Percentiles rank a stretch among this genome's conserved stretches.
These are phyloP conservation scores for Chelon labrosus DNA, from an alignment of 2,797 vertebrate genomes.

Conservation along the genomic window DNA sequence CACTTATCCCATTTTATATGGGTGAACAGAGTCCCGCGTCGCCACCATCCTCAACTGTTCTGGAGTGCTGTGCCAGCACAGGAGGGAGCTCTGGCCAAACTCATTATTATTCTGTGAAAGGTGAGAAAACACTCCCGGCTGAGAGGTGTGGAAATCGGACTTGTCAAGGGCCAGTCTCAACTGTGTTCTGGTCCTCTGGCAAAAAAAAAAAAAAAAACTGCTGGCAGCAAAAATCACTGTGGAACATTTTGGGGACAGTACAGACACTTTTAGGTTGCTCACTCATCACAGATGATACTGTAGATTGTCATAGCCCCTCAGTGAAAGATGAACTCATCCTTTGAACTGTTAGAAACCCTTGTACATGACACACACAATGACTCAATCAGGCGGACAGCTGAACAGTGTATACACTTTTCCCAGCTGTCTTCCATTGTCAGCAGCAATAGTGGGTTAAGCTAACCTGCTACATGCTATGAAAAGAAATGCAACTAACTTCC, in stretches of 20 bases:
- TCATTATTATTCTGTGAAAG: slow-evolving; percentile 64
- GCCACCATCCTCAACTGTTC: slow-evolving; percentile 13
- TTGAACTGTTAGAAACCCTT: not conserved
- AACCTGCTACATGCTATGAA: no score
- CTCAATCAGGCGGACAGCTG: not conserved
- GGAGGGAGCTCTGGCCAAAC: slow-evolving; percentile 43
- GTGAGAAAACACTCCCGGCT: slow-evolving; percentile 56
- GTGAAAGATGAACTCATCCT: not conserved
- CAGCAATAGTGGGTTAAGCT: no score
- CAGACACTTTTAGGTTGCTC: not conserved
- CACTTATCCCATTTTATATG: slow-evolving; percentile 5
- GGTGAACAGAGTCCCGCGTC: slow-evolving; percentile 21
- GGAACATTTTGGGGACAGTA: slow-evolving; percentile 3
- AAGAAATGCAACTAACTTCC: no score
- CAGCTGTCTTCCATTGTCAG: not conserved
- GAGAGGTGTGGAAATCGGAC: slow-evolving; percentile 45
- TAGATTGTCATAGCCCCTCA: not conserved
- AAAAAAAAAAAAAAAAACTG: slow-evolving; percentile 13
- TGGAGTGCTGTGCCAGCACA: slow-evolving; percentile 39
- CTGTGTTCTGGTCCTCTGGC: slow-evolving; percentile 12
- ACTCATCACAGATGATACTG: not conserved
- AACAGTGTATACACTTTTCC: no score
- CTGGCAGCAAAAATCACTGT: slow-evolving; percentile 4
- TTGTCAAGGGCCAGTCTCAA: slow-evolving; percentile 29
- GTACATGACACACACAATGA: not conserved